A percentile compares a stretch with the other conserved stretches of the same genome.
Evolutionary conservation across 2,797 vertebrate genomes (phyloP).

Genomic region (Tadarida brasiliensis): DNA sequence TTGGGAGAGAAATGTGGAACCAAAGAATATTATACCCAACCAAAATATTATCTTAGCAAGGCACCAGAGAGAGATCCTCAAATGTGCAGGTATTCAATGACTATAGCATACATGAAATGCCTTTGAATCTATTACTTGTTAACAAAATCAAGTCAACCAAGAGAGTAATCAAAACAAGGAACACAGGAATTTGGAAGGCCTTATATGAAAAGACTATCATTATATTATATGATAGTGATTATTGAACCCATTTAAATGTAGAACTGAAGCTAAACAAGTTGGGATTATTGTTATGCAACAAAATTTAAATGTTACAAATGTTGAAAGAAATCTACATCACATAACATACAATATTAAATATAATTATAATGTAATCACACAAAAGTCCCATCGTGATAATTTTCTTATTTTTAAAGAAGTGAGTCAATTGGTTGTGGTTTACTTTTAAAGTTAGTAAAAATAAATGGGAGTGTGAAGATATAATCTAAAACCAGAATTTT

Average conservation of each 20-base stretch:
- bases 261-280: background rate
- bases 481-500: background rate
- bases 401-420: conserved; percentile 26
- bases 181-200: background rate
- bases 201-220: background rate
- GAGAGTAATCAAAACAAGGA: conserved; percentile 30
- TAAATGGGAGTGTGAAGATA: background rate
- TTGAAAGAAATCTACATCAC: background rate
- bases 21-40: background rate
- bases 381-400: background rate
- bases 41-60: background rate
- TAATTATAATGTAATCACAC: background rate
- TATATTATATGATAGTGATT: background rate
- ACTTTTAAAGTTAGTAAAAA: conserved; percentile 35
- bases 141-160: background rate
- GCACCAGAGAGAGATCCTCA: background rate
- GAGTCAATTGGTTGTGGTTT: background rate
- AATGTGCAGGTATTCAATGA: background rate
- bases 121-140: conserved; percentile 1
- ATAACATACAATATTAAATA: background rate
- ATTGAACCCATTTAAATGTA: background rate
- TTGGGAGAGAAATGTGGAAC: background rate
- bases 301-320: conserved; percentile 1
- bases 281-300: background rate
- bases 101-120: background rate